Evolutionary conservation across 2,113 vertebrate genomes (phyloP).

Genomic region (Paradoxurus hermaphroditus): DNA sequence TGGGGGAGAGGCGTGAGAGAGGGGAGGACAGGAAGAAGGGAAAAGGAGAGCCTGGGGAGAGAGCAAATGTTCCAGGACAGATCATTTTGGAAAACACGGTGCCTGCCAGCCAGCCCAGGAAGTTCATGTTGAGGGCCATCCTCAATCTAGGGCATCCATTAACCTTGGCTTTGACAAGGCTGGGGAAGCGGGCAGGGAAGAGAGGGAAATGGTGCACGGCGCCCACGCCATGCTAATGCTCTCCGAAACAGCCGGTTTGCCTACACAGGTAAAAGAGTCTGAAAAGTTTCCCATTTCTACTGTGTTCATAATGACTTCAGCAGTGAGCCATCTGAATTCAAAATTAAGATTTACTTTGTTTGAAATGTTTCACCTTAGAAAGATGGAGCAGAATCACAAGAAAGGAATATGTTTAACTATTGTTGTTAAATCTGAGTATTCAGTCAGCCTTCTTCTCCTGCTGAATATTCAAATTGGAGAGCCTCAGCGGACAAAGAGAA

Average conservation of each 20-base stretch:
- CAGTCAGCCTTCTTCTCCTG: slow-evolving; percentile 52
- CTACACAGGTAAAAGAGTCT: slow-evolving; percentile 42
- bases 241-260: slow-evolving; percentile 26
- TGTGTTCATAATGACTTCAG: slow-evolving; percentile 43
- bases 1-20: not conserved
- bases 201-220: not conserved
- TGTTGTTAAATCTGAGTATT: slow-evolving; percentile 65
- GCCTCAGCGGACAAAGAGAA: slow-evolving; percentile 64
- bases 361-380: slow-evolving; percentile 61
- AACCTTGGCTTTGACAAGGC: not conserved
- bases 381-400: slow-evolving; percentile 31
- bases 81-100: slow-evolving; percentile 39
- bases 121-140: slow-evolving; percentile 40
- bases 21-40: slow-evolving; percentile 19
- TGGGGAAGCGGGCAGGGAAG: not conserved
- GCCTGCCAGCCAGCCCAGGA: slow-evolving; percentile 53
- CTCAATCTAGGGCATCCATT: not conserved
- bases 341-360: slow-evolving; percentile 66
- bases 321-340: slow-evolving; percentile 50
- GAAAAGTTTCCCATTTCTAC: slow-evolving; percentile 42
- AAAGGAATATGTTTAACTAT: slow-evolving; percentile 61
- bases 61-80: slow-evolving; percentile 51
- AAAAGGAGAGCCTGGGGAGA: slow-evolving; percentile 62
- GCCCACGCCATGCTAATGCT: not conserved
- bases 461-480: slow-evolving; percentile 74